Evolutionary conservation across 2,113 vertebrate genomes (phyloP).

Genomic region (Aspiorhynchus laticeps): DNA sequence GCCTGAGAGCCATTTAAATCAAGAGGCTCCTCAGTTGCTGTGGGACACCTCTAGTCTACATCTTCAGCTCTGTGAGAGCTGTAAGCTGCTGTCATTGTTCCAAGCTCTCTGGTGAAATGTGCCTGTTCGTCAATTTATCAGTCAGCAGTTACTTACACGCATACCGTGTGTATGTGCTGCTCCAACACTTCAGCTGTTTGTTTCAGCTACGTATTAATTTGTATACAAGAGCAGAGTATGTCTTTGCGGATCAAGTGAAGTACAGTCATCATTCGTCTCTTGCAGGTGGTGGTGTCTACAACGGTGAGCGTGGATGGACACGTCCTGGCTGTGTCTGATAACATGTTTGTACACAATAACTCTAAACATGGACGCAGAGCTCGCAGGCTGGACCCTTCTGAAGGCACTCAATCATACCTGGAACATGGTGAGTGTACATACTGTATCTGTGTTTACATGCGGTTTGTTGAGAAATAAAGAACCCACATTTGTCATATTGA

Average conservation of each 20-base stretch:
- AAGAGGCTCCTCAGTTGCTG: constrained; percentile 76
- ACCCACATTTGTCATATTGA: neutral
- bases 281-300: constrained; percentile 88
- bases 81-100: constrained; percentile 38
- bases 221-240: neutral
- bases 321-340: constrained; percentile 89
- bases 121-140: constrained; percentile 27
- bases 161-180: neutral
- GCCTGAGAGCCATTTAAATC: constrained; percentile 81
- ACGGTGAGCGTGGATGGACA: constrained; percentile 90
- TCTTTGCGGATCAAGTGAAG: neutral
- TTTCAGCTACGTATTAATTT: neutral
- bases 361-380: constrained; percentile 90
- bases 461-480: neutral
- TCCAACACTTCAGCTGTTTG: neutral
- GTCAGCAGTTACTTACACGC: constrained; percentile 9
- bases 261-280: neutral
- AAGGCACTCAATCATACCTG: constrained; percentile 90
- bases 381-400: constrained; percentile 88
- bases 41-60: constrained; percentile 72
- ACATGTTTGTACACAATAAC: constrained; percentile 93
- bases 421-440: constrained; percentile 86
- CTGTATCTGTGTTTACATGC: neutral
- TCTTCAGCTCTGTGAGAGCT: constrained; percentile 16
- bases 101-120: constrained; percentile 30